A percentile compares a stretch with the other conserved stretches of the same genome.
Conservation (phyloP, 2,888 invertebrate species). For the Rotaria macrura region DNA sequence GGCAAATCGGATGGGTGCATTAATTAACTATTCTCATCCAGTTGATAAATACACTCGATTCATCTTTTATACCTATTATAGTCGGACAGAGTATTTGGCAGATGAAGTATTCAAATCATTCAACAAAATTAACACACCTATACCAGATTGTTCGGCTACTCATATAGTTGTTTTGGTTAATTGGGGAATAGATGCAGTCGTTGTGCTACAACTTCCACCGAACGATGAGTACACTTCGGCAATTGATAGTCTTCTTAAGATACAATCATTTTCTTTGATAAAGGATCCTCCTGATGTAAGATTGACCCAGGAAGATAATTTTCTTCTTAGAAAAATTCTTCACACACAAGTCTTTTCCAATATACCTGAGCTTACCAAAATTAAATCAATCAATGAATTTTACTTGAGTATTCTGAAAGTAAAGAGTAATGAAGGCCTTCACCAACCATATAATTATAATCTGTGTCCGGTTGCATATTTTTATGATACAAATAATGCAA, state of each 20-base stretch:
- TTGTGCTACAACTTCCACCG: background rate
- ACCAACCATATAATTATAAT: background rate
- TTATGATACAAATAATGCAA: background rate
- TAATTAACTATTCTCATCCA: background rate
- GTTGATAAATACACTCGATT: background rate
- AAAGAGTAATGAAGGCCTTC: background rate
- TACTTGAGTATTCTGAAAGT: background rate
- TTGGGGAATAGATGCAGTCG: background rate
- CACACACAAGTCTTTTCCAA: background rate
- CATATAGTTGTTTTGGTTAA: background rate
- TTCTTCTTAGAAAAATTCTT: background rate
- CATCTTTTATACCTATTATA: background rate
- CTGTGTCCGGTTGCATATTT: background rate
- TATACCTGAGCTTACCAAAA: background rate
- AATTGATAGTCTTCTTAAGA: background rate
- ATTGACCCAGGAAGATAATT: background rate
- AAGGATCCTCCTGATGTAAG: fast-evolving
- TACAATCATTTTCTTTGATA: background rate
- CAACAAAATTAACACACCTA: background rate
- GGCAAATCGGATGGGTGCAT: background rate
- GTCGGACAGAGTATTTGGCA: background rate
- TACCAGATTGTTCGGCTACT: background rate
- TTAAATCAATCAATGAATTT: background rate
- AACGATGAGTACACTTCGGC: background rate
- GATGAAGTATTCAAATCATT: background rate